Percentiles rank a stretch among this genome's conserved stretches.
phyloP scores from a whole-genome alignment of 2,797 vertebrate species.

The Rhynchonycteris naso region DNA sequence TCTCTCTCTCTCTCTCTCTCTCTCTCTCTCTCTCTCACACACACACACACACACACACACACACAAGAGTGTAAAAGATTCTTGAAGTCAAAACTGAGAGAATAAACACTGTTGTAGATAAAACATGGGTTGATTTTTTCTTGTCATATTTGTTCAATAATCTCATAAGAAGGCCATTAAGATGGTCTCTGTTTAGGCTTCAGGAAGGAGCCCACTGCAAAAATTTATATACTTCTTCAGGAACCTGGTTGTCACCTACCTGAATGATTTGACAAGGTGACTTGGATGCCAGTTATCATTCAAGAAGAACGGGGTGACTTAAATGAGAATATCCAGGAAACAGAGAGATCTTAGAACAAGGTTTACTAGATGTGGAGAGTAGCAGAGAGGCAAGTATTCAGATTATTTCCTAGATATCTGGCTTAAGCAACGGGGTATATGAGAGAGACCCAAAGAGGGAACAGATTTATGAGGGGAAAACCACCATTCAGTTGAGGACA shows the following conservation, averaged over 20 bases:
- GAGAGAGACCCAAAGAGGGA: not conserved
- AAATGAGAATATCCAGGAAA: not conserved
- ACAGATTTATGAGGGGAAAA: not conserved
- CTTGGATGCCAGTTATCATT: not conserved
- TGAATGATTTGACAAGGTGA: not conserved
- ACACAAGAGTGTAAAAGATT: not conserved
- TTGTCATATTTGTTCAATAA: not conserved
- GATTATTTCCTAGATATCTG: not conserved
- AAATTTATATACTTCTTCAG: not conserved
- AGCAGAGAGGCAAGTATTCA: not conserved
- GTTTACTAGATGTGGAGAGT: not conserved
- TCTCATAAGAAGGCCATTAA: not conserved
- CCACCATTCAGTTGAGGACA: not conserved
- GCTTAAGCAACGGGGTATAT: not conserved
- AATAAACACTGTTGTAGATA: not conserved
- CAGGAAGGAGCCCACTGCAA: not conserved
- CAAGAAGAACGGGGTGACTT: not conserved
- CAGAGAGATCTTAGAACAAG: not conserved
- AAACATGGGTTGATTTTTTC: not conserved
- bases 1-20: no score
- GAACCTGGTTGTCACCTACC: not conserved
- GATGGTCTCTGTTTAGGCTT: not conserved
- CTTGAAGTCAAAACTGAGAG: not conserved
- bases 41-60: no score
- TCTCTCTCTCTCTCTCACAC: no score